These are phyloP conservation scores for Epicampocera succincta DNA, from an alignment of 2,888 invertebrate species.

Conservation along the genomic window DNA sequence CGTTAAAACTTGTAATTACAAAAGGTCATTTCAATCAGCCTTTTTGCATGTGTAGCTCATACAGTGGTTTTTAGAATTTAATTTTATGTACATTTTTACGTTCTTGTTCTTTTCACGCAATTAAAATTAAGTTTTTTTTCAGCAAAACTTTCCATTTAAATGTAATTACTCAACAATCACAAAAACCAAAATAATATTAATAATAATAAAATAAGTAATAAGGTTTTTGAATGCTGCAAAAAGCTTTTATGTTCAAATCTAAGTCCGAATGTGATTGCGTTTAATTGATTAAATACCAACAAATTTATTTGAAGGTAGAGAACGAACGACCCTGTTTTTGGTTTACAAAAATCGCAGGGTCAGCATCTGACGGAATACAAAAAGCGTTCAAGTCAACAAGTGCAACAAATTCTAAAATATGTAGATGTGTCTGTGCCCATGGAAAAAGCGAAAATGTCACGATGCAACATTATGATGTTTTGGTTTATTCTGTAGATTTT, in stretches of 20 bases:
- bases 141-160: too few species aligned
- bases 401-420: slow-evolving; percentile 5
- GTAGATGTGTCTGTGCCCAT: slow-evolving; percentile 37
- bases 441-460: background rate
- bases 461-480: slow-evolving; percentile 26
- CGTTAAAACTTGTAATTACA: slow-evolving; percentile 8
- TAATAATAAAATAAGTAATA: too few species aligned
- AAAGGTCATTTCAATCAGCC: slow-evolving; percentile 2
- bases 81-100: background rate
- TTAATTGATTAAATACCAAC: slow-evolving; percentile 77
- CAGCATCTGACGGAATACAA: slow-evolving; percentile 32
- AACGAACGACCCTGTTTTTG: slow-evolving; percentile 1
- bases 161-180: too few species aligned
- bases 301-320: slow-evolving; percentile 8
- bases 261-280: slow-evolving; percentile 75
- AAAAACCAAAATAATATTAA: too few species aligned
- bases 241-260: slow-evolving; percentile 29
- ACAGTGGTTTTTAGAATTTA: background rate
- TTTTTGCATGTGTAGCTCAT: background rate
- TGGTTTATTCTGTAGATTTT: background rate
- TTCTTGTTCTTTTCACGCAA: background rate
- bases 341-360: slow-evolving; percentile 30
- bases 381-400: background rate
- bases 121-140: too few species aligned
- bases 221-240: background rate